A percentile compares a stretch with the other conserved stretches of the same genome.
These are phyloP conservation scores for Drosophila sturtevanti DNA, from an alignment of 1,140 invertebrate species.

Conservation along the genomic window DNA sequence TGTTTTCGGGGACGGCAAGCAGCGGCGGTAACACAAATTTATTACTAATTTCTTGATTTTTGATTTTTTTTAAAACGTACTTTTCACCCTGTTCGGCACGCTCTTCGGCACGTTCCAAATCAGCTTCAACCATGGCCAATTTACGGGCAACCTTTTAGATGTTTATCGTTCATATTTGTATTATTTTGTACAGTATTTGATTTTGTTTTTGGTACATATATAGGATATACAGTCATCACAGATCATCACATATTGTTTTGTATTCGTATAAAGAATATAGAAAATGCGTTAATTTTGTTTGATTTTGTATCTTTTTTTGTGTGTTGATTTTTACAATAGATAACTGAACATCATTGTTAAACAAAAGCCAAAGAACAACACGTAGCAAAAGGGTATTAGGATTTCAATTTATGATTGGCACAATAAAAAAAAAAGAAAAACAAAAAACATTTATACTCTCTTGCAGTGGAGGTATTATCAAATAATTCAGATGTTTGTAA, in stretches of 20 bases:
- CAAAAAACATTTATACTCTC: slow-evolving; percentile 12
- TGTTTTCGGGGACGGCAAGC: background rate
- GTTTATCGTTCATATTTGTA: slow-evolving; percentile 59
- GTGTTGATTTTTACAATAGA: slow-evolving; percentile 25
- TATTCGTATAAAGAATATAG: slow-evolving; percentile 57
- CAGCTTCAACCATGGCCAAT: slow-evolving; percentile 99
- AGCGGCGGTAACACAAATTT: background rate
- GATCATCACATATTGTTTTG: background rate
- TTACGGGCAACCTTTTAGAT: slow-evolving; percentile 98
- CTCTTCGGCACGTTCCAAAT: slow-evolving; percentile 99
- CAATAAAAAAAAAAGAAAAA: no score
- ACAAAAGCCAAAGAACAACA: slow-evolving; percentile 5
- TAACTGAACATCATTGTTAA: background rate
- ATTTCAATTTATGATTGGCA: slow-evolving; percentile 12
- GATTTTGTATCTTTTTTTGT: slow-evolving; percentile 29
- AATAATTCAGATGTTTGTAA: no score
- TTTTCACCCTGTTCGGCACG: slow-evolving; percentile 99
- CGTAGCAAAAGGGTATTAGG: slow-evolving; percentile 11
- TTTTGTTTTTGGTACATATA: slow-evolving; percentile 46
- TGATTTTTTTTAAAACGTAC: slow-evolving; percentile 88
- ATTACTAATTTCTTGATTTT: slow-evolving; percentile 36
- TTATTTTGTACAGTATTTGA: slow-evolving; percentile 49
- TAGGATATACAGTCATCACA: slow-evolving; percentile 11
- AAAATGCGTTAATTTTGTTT: slow-evolving; percentile 65
- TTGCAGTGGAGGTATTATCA: background rate